phyloP scores from a whole-genome alignment of 2,888 invertebrate species.

The Mimas tiliae region DNA sequence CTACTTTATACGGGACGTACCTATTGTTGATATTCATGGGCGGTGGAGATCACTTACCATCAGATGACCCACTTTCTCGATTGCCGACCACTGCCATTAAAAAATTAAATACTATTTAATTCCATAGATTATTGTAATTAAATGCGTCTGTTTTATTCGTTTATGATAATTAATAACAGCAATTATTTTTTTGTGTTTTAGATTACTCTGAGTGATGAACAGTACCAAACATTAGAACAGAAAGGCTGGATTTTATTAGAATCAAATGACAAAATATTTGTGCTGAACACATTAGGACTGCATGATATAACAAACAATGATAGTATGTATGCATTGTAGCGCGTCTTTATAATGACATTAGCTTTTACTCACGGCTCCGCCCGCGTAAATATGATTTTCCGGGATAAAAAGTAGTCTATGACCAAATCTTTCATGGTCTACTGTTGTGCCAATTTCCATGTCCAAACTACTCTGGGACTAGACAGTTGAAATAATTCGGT shows the following conservation, averaged over 20 bases:
- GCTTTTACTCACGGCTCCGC: not conserved
- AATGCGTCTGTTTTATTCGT: not conserved
- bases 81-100: no score
- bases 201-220: slow-evolving; percentile 74
- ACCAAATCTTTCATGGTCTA: no score
- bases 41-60: no score
- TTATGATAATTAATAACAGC: slow-evolving; percentile 11
- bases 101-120: no score
- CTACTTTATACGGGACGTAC: no score
- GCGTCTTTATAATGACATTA: not conserved
- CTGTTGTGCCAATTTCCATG: no score
- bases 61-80: no score
- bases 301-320: slow-evolving; percentile 72
- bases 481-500: no score
- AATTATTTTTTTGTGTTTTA: slow-evolving; percentile 33
- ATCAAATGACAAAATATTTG: slow-evolving; percentile 65
- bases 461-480: no score
- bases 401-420: no score
- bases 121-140: no score
- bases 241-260: slow-evolving; percentile 78
- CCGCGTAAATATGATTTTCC: not conserved
- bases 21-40: no score
- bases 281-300: slow-evolving; percentile 68
- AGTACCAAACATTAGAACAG: slow-evolving; percentile 67
- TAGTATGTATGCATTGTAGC: slow-evolving; percentile 48